A percentile compares a stretch with the other conserved stretches of the same genome.
Conservation (phyloP, 2,113 vertebrate species). For the Amblyopsis rosae region DNA sequence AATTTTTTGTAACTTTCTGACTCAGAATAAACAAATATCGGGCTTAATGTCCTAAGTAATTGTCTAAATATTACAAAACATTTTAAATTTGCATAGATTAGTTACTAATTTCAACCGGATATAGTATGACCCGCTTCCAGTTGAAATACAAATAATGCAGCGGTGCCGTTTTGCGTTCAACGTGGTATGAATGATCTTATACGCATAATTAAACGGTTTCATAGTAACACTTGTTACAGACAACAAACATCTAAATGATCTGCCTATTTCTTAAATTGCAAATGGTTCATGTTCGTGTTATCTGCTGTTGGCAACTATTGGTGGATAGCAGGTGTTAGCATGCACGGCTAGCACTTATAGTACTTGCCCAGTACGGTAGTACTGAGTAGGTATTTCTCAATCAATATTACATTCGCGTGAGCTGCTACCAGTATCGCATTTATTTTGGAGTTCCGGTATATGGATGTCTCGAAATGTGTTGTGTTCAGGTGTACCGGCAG, state of each 20-base stretch:
- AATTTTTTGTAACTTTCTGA: constrained; percentile 16
- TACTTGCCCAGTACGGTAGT: background rate
- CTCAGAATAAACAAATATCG: constrained; percentile 1
- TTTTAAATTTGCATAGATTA: background rate
- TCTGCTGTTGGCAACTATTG: constrained; percentile 40
- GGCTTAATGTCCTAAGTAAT: background rate
- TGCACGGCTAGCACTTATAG: background rate
- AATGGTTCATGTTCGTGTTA: background rate
- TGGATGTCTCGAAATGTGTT: constrained; percentile 15
- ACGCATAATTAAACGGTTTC: too few species aligned
- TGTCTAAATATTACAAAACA: background rate
- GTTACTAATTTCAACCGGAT: background rate
- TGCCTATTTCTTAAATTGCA: accelerated
- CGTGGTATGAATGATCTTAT: constrained; percentile 49
- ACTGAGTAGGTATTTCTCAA: background rate
- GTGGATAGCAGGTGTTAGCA: constrained; percentile 17
- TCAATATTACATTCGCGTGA: too few species aligned
- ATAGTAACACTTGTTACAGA: accelerated
- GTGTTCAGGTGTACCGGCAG: background rate
- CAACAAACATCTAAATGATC: accelerated
- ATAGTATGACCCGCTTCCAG: constrained; percentile 28
- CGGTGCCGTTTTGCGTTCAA: constrained; percentile 38
- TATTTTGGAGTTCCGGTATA: too few species aligned
- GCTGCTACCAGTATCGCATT: too few species aligned
- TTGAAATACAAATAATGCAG: constrained; percentile 59